A percentile compares a stretch with the other conserved stretches of the same genome.
These are phyloP conservation scores for Dreissena rostriformis DNA, from an alignment of 1,140 invertebrate genomes.

Conservation along the genomic window DNA sequence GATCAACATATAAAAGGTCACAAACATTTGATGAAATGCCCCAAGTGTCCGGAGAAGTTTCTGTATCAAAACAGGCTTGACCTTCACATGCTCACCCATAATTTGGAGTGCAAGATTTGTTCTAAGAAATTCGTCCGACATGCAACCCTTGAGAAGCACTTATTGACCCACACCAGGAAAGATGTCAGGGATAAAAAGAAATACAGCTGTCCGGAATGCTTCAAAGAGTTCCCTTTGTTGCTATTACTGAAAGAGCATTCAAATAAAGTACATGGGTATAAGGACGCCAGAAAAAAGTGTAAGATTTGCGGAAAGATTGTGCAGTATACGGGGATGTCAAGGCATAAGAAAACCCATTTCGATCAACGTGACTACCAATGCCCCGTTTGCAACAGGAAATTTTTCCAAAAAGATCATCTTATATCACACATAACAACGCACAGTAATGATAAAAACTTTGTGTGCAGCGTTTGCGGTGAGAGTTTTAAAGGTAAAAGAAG, in stretches of 20 bases:
- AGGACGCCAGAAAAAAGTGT: slow-evolving; percentile 84
- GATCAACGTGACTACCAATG: background rate
- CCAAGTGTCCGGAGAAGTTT: slow-evolving; percentile 13
- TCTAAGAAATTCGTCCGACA: slow-evolving; percentile 62
- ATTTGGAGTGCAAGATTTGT: slow-evolving; percentile 48
- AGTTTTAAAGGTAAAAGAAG: too few species aligned
- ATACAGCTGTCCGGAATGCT: slow-evolving; percentile 66
- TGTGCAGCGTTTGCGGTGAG: too few species aligned
- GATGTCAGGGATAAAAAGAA: slow-evolving; percentile 36
- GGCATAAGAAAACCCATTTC: background rate
- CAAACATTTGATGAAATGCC: background rate
- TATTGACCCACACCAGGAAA: slow-evolving; percentile 20
- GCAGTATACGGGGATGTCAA: slow-evolving; percentile 83
- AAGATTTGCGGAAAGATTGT: slow-evolving; percentile 82
- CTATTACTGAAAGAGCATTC: slow-evolving; percentile 62
- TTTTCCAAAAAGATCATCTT: background rate
- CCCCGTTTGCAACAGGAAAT: background rate
- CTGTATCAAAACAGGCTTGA: background rate
- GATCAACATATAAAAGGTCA: slow-evolving; percentile 31
- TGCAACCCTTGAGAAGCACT: slow-evolving; percentile 65
- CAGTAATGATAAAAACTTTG: too few species aligned
- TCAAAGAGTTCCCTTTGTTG: slow-evolving; percentile 60
- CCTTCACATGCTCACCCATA: slow-evolving; percentile 45
- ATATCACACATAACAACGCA: background rate
- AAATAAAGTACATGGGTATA: slow-evolving; percentile 89